Percentiles rank a stretch among this genome's conserved stretches.
These are phyloP conservation scores for Prosapia bicincta DNA, from an alignment of 2,888 invertebrate genomes.

Conservation along the genomic window DNA sequence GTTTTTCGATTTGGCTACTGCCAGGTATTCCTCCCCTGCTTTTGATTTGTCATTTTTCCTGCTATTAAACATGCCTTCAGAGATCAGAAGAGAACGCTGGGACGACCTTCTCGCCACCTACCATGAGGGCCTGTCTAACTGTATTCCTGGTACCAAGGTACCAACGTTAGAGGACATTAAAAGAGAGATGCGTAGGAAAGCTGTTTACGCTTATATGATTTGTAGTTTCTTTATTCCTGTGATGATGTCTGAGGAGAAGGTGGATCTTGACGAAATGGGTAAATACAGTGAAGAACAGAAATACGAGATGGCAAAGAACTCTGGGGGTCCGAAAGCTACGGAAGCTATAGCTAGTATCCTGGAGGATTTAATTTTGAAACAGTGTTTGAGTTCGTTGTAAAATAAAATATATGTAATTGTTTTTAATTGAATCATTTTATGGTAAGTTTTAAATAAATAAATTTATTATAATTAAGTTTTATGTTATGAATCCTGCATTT, in stretches of 20 bases:
- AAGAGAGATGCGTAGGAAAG: conserved; percentile 20
- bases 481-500: too few relatives aligned
- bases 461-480: too few relatives aligned
- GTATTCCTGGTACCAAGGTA: neutral
- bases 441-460: too few relatives aligned
- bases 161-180: conserved; percentile 12
- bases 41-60: conserved; percentile 59
- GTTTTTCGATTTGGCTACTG: conserved; percentile 34
- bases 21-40: conserved; percentile 53
- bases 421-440: too few relatives aligned
- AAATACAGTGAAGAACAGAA: too few relatives aligned
- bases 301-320: too few relatives aligned
- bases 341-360: too few relatives aligned
- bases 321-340: too few relatives aligned
- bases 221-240: conserved; percentile 31
- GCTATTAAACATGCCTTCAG: conserved; percentile 59
- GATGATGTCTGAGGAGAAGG: conserved; percentile 18
- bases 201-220: conserved; percentile 29
- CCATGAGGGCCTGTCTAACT: conserved; percentile 50
- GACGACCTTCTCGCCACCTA: conserved; percentile 59
- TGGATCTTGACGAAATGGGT: neutral
- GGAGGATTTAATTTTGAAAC: too few relatives aligned
- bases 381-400: too few relatives aligned
- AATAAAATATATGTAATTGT: too few relatives aligned
- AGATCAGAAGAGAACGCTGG: conserved; percentile 56